These are phyloP conservation scores for Corythornis leucogaster DNA, from an alignment of 2,797 vertebrate genomes.

Conservation along the genomic window DNA sequence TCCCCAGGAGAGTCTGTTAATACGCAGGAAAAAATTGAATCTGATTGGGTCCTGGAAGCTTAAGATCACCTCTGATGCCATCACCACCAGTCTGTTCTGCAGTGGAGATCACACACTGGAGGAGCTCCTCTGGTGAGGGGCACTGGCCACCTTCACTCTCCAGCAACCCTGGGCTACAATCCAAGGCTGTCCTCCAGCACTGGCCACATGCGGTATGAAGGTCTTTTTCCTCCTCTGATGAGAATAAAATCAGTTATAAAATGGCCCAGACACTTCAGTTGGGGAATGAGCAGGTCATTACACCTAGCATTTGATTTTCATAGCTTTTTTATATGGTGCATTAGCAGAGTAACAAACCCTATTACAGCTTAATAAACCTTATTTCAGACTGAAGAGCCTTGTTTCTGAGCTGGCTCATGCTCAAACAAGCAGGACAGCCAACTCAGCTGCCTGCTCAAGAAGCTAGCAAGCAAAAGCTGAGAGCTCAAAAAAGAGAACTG, in stretches of 20 bases:
- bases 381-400: not conserved
- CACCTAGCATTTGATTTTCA: slow-evolving; percentile 44
- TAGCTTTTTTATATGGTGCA: slow-evolving; percentile 23
- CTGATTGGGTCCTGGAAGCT: not conserved
- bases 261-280: not conserved
- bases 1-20: not conserved
- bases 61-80: not conserved
- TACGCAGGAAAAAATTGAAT: not conserved
- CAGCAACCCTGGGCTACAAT: rapidly evolving
- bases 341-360: slow-evolving; percentile 53
- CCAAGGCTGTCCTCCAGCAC: no score
- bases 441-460: not conserved
- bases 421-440: not conserved
- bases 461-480: not conserved
- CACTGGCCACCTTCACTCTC: rapidly evolving
- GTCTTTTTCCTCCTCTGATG: not conserved
- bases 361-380: slow-evolving; percentile 41
- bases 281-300: not conserved
- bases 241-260: not conserved
- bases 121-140: not conserved
- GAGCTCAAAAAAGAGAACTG: not conserved
- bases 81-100: not conserved
- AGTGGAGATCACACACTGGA: rapidly evolving
- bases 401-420: not conserved
- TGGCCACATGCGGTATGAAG: not conserved